Base-by-base conservation (phyloP, 2,888 invertebrate species). In the Cataglyphis cursor region DNA sequence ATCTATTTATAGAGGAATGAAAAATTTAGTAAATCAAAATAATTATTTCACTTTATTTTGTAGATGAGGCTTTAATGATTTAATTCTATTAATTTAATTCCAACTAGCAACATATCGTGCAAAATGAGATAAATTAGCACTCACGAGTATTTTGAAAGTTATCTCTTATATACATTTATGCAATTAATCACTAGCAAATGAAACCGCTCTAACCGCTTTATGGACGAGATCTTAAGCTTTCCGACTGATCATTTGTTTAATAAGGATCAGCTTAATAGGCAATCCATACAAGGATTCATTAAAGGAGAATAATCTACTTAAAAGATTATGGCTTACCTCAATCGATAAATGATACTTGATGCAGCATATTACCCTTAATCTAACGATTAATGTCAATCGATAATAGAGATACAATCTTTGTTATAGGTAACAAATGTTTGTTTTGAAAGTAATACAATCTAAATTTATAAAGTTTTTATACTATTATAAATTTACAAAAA, bases 251-350 rank as follows among this genome's bases (percentile, higher is more conserved):
- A 84, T 80, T 28, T 72, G 18, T 6, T 73, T 73, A 59, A 59
- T 83, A 82, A 75, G 68, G 62, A 74, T 66, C 44, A 59, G 59
- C 12, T 73, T 59, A 28, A 57, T 65, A 59, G 73, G 38, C n/a
- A 38, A 76, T 54, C 81, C 80, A 87, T 87, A 88, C 59, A 80
- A 66, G 83, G 81, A 90, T 90, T 84, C 65, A 21, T 51, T 65
- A 48, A 35, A 75, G 10, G 5, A 75, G 24, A 4, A 0, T 70
- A 51, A 68, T n/a, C 24, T 31, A 51, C 10, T 70, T 70, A 31
- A n/a, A 21, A 18, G 5, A 28, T 66, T 44, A 41, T 57, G 24
- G 15, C 0, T 35, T 57, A 59, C n/a, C 59, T 73, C 3, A 6
- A 35, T 8, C 3, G 4, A 51, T 35, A 65, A 74, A 74, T 74